Percentiles rank a stretch among this genome's conserved stretches.
phyloP scores from a whole-genome alignment of 2,113 vertebrate species.

The Oreotrochilus melanogaster region DNA sequence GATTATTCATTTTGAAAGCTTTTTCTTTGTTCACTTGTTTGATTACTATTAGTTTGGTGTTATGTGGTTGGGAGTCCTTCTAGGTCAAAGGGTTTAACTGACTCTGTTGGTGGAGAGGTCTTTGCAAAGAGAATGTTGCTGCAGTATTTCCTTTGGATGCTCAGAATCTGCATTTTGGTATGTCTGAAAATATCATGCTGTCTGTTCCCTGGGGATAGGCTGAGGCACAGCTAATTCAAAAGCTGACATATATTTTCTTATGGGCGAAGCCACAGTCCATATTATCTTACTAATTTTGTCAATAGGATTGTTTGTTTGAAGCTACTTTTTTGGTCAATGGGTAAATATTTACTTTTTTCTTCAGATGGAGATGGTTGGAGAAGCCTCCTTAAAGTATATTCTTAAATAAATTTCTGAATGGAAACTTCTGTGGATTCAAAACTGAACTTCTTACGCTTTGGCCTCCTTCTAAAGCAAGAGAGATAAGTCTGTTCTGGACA shows the following conservation, averaged over 20 bases:
- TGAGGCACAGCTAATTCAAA: slow-evolving; percentile 6
- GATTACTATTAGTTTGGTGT: neutral
- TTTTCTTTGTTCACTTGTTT: neutral
- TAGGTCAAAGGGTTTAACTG: neutral
- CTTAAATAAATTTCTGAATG: neutral
- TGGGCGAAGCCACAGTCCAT: neutral
- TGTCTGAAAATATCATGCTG: neutral
- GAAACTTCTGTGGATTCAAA: slow-evolving; percentile 6
- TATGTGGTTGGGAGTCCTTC: neutral
- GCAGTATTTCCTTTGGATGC: neutral
- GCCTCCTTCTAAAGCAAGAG: slow-evolving; percentile 26
- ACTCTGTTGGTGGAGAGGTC: neutral
- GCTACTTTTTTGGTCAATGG: neutral
- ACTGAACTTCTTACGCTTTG: slow-evolving; percentile 12
- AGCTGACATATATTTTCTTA: neutral
- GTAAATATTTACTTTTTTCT: slow-evolving; percentile 16
- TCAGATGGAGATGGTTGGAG: neutral
- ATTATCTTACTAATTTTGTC: neutral
- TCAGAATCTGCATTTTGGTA: neutral
- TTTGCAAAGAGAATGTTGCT: neutral
- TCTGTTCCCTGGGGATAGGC: neutral
- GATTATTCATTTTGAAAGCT: neutral
- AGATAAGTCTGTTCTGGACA: slow-evolving; percentile 48
- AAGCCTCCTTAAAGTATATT: neutral
- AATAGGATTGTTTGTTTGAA: neutral